A percentile compares a stretch with the other conserved stretches of the same genome.
phyloP scores from a whole-genome alignment of 92 coral and sea anemone genomes.

The Bergia puertoricense region DNA sequence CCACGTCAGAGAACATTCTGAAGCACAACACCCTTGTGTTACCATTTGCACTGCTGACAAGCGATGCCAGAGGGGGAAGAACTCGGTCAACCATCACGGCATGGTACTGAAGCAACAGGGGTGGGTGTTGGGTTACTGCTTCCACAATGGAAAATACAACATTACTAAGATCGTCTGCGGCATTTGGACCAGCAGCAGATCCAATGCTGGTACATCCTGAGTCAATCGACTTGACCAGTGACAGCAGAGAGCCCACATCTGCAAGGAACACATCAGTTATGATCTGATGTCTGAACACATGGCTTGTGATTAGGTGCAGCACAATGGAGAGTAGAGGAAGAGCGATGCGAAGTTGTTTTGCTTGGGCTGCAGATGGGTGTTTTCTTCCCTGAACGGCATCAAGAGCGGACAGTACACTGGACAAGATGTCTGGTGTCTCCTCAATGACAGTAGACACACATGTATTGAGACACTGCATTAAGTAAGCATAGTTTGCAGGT shows the following conservation, averaged over 20 bases:
- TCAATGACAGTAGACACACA: slow-evolving; percentile 76
- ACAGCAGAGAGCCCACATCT: slow-evolving; percentile 70
- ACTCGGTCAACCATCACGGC: slow-evolving; percentile 69
- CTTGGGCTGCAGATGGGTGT: slow-evolving; percentile 96
- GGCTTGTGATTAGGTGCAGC: slow-evolving; percentile 90
- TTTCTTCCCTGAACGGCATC: slow-evolving; percentile 90
- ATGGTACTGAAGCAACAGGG: slow-evolving; percentile 79
- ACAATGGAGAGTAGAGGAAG: slow-evolving; percentile 88
- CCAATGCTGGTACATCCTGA: slow-evolving; percentile 89
- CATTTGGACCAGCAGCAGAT: slow-evolving; percentile 87
- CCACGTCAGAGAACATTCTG: slow-evolving; percentile 94
- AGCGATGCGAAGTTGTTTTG: slow-evolving; percentile 86
- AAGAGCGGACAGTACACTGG: slow-evolving; percentile 73
- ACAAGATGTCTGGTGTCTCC: slow-evolving; percentile 70
- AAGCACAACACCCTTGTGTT: slow-evolving; percentile 91
- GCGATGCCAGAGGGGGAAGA: slow-evolving; percentile 81
- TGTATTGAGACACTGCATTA: slow-evolving; percentile 71
- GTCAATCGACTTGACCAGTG: slow-evolving; percentile 85
- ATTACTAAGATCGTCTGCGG: slow-evolving; percentile 80
- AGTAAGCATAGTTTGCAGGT: slow-evolving; percentile 72
- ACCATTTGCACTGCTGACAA: slow-evolving; percentile 85
- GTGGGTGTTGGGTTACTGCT: slow-evolving; percentile 96
- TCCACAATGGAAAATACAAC: slow-evolving; percentile 91
- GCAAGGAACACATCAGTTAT: slow-evolving; percentile 64
- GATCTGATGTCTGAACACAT: slow-evolving; percentile 78